These are phyloP conservation scores for Teleopsis dalmanni DNA, from an alignment of 1,140 invertebrate genomes.

Conservation along the genomic window DNA sequence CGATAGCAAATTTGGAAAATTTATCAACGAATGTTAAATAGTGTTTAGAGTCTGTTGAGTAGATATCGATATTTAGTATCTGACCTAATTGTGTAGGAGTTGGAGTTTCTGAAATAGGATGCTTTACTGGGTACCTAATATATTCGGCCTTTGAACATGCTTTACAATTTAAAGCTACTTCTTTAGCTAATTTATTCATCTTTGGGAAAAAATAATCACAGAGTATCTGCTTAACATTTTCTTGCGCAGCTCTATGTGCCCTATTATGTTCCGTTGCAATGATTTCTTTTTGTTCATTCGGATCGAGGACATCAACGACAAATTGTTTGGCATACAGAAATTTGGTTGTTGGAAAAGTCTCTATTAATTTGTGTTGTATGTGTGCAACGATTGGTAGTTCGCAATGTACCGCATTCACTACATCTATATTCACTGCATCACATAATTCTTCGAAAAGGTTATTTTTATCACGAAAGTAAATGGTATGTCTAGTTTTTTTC, in stretches of 20 bases:
- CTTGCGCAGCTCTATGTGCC: conserved; percentile 10
- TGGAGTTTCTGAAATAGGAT: too few relatives aligned
- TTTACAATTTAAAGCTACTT: conserved; percentile 12
- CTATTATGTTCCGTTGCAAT: conserved; percentile 7
- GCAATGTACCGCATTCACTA: conserved; percentile 12
- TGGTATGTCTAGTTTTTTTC: conserved; percentile 9
- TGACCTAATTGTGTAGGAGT: too few relatives aligned
- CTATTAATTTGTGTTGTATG: conserved; percentile 7
- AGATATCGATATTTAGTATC: too few relatives aligned
- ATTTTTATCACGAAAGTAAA: not conserved
- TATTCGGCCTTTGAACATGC: conserved; percentile 7
- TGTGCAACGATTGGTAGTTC: conserved; percentile 1
- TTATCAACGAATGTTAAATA: too few relatives aligned
- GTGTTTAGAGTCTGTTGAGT: too few relatives aligned
- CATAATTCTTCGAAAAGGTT: not conserved
- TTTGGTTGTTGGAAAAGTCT: conserved; percentile 6
- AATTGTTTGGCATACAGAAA: conserved; percentile 5
- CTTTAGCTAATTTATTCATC: conserved; percentile 8
- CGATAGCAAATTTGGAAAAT: too few relatives aligned
- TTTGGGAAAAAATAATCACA: conserved; percentile 16
- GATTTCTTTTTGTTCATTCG: conserved; percentile 5
- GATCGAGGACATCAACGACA: conserved; percentile 2
- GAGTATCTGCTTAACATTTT: conserved; percentile 15
- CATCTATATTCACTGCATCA: not conserved
- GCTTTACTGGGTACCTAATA: too few relatives aligned